Conservation (phyloP, 1,140 invertebrate species). For the Gryllus bimaculatus region DNA sequence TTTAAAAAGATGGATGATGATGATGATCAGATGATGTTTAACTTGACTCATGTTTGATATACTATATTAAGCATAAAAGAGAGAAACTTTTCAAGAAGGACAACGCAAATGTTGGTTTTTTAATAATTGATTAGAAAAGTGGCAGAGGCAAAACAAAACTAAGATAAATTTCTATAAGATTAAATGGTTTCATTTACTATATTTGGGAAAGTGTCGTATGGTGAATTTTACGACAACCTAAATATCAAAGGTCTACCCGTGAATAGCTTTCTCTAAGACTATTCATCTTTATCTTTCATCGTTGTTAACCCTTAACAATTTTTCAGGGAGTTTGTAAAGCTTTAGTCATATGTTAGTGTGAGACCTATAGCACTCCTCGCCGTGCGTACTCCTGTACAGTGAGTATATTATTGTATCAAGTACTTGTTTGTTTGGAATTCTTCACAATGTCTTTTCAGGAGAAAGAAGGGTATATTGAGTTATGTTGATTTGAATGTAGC, state of each 20-base stretch:
- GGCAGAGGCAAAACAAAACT: background rate
- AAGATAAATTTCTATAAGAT: background rate
- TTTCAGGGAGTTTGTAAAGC: conserved; percentile 4
- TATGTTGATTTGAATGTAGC: background rate
- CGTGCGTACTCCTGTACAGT: background rate
- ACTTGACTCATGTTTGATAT: background rate
- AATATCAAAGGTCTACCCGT: background rate
- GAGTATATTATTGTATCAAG: background rate
- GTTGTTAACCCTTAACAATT: conserved; percentile 1
- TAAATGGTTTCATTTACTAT: conserved; percentile 5
- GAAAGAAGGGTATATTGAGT: background rate
- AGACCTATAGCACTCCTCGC: background rate
- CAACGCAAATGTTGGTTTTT: background rate
- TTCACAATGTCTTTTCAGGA: background rate
- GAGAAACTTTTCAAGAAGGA: background rate
- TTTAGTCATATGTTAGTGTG: conserved; percentile 5
- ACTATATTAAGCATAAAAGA: background rate
- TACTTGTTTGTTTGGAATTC: background rate
- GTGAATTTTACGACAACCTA: background rate
- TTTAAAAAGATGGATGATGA: background rate
- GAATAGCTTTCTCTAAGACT: background rate
- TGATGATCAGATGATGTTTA: background rate
- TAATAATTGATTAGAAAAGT: background rate
- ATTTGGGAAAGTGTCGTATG: background rate
- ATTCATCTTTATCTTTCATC: conserved; percentile 1